These are phyloP conservation scores for Hippoglossus hippoglossus DNA, from an alignment of 2,797 vertebrate genomes.

Conservation along the genomic window DNA sequence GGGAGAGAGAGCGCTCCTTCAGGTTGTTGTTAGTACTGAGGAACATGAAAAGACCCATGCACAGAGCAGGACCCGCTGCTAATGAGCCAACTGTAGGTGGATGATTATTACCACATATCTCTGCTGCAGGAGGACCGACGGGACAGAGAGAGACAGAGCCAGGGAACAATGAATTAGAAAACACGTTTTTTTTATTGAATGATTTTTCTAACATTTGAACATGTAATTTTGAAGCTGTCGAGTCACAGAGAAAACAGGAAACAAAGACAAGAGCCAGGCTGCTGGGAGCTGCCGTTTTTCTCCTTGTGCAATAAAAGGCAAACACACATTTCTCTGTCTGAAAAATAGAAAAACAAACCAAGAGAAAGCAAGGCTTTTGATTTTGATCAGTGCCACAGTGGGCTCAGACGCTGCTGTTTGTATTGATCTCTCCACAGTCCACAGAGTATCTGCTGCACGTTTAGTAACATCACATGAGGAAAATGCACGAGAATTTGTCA, in stretches of 20 bases:
- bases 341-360: background rate
- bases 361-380: constrained; percentile 16
- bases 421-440: constrained; percentile 35
- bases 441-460: constrained; percentile 30
- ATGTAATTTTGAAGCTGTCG: constrained; percentile 23
- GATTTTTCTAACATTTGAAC: constrained; percentile 37
- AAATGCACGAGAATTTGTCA: constrained; percentile 2
- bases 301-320: constrained; percentile 28
- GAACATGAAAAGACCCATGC: constrained; percentile 72
- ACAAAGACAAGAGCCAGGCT: constrained; percentile 24
- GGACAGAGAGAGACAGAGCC: constrained; percentile 17
- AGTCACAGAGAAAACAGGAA: constrained; percentile 17
- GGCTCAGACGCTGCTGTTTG: constrained; percentile 25
- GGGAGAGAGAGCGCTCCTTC: constrained; percentile 41
- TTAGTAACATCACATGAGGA: constrained; percentile 25
- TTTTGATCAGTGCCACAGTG: constrained; percentile 32
- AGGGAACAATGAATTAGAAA: constrained; percentile 5
- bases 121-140: constrained; percentile 58
- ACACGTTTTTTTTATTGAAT: constrained; percentile 12
- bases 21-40: constrained; percentile 56
- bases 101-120: constrained; percentile 70
- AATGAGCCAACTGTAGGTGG: constrained; percentile 76
- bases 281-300: constrained; percentile 12
- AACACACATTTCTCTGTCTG: constrained; percentile 1
- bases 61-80: constrained; percentile 59